Percentiles rank a stretch among this genome's conserved stretches.
phyloP scores from a whole-genome alignment of 92 coral and sea anemone species.

The Hydrozoanthus gracilis region DNA sequence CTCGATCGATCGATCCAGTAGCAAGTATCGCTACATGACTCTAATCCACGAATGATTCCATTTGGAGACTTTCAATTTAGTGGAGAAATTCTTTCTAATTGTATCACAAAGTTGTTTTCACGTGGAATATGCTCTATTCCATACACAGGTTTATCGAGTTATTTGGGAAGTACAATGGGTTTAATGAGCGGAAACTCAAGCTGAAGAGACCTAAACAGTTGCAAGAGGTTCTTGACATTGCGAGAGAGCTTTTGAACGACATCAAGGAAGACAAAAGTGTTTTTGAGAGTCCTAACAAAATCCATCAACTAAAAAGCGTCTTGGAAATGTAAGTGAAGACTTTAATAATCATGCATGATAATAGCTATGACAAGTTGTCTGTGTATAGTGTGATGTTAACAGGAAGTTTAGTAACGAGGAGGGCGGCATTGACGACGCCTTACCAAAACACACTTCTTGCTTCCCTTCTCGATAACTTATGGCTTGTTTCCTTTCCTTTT shows the following conservation, averaged over 20 bases:
- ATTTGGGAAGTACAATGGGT: constrained; percentile 80
- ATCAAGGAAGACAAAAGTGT: constrained; percentile 59
- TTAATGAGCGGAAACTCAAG: constrained; percentile 86
- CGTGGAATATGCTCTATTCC: background rate
- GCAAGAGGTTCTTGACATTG: constrained; percentile 91
- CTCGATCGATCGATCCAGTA: too few species aligned
- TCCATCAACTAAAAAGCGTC: constrained; percentile 89
- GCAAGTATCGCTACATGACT: too few species aligned
- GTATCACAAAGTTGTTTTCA: background rate
- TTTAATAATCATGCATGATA: background rate
- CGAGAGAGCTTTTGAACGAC: constrained; percentile 76
- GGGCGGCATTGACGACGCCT: too few species aligned
- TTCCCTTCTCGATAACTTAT: too few species aligned
- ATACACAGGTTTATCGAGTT: constrained; percentile 79
- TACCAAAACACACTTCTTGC: too few species aligned
- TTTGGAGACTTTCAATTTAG: too few species aligned
- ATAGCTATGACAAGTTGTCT: background rate
- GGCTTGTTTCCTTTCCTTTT: too few species aligned
- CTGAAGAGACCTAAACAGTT: constrained; percentile 92
- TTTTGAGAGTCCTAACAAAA: constrained; percentile 85
- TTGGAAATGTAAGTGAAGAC: constrained; percentile 84
- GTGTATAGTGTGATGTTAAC: too few species aligned
- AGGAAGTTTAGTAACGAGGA: too few species aligned
- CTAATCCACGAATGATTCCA: too few species aligned
- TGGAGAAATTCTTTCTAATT: background rate